Base-by-base conservation (phyloP, 2,888 invertebrate genomes). In the Agonopterix subpropinquella region DNA sequence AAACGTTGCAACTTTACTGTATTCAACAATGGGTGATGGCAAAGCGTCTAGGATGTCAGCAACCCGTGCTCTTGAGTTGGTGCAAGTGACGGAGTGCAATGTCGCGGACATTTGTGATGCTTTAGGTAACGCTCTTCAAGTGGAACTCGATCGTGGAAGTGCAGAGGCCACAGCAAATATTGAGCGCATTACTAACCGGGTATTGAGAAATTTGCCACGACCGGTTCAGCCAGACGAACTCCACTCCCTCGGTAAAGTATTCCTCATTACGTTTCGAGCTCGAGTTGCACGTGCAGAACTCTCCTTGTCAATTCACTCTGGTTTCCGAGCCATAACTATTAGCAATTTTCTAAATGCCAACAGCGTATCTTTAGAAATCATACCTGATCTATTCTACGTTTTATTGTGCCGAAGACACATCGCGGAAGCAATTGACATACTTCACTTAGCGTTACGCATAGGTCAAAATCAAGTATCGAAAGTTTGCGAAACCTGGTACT, bases 401-500 rank as follows among this genome's bases (percentile, higher is more conserved):
- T 62, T 89, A 51, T 57, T 89, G 10, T 54, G 79, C 11, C 75
- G 84, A 13, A 77, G 88, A 55, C 80, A 86, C 45, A 75, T 91
- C 55, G 69, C 77, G 56, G 89, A 90, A 66, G 84, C 90, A 2
- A 67, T 91, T 10, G 88, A 89, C 50, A 63, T 90, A 39, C 60
- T 85, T 39, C 72, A 76, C 43, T 66, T 88, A 50, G 59, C 86
- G 11, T 60, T 77, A 47, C 62, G 64, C 36, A 58, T 82, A 49
- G 59, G 61, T 10, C 62, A 73, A 51, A 66, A 59, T 48, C 61
- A 67, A 49, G 51, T 61, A 43, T 67, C 76, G 10, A 62, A 72
- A 47, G 77, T 75, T 45, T 70, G 69, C 53, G 81, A 86, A 59
- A 80, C 77, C 8, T 90, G 90, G 86, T 92, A 91, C 58, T 89